These are phyloP conservation scores for Pterobdella sp. DNA, from an alignment of 2,888 invertebrate genomes.

Conservation along the genomic window DNA sequence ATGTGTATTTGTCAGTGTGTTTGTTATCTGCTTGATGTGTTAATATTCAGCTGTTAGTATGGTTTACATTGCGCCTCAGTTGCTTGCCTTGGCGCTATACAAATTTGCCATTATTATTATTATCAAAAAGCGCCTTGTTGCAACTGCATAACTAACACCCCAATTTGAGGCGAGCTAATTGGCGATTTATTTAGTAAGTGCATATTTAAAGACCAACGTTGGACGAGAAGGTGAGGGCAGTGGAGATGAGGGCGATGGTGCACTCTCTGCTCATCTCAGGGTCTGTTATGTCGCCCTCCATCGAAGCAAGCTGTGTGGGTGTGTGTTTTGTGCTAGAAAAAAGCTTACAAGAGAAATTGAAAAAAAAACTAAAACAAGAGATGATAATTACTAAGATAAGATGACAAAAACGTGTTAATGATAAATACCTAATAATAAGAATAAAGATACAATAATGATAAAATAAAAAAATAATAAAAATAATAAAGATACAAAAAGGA, in stretches of 20 bases:
- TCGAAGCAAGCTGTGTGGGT: constrained; percentile 59
- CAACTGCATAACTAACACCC: constrained; percentile 1
- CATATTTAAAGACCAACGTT: too few relatives aligned
- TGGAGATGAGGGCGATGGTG: constrained; percentile 60
- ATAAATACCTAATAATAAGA: neutral
- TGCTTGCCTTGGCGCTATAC: neutral
- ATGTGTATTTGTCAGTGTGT: neutral
- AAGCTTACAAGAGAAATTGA: too few relatives aligned
- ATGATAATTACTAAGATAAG: too few relatives aligned
- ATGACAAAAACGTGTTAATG: neutral
- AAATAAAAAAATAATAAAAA: neutral
- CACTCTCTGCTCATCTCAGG: constrained; percentile 62
- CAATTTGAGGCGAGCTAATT: too few relatives aligned
- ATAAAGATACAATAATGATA: constrained; percentile 12
- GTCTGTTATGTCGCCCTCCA: constrained; percentile 70
- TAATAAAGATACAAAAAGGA: neutral
- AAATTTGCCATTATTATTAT: neutral
- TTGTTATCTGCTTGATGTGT: neutral
- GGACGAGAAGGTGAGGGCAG: constrained; percentile 52
- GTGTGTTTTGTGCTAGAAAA: too few relatives aligned
- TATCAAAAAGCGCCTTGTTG: neutral
- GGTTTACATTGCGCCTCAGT: neutral
- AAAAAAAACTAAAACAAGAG: neutral
- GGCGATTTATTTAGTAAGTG: too few relatives aligned
- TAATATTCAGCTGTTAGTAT: neutral